Evolutionary conservation across 2,113 vertebrate genomes (phyloP), one percentile per base, ranked within the genome.

Genomic region (Sprattus sprattus): DNA sequence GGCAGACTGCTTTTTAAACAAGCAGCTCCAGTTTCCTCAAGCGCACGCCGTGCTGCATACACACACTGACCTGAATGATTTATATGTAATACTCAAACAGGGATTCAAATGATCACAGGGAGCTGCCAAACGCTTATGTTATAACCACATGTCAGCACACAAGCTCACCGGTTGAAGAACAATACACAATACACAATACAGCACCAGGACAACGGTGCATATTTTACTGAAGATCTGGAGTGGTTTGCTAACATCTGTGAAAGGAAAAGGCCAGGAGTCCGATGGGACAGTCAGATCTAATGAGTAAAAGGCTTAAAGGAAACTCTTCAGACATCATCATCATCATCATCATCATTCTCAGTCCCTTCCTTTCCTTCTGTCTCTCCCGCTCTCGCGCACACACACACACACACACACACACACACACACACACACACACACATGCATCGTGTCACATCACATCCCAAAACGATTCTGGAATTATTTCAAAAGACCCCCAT

Each of bases 81-180:
- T 1, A 71, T 32, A 71, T 71, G 2, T 71, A 71, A 71, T 71
- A 71, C 64, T 32, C 64, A 25, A 28, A 71, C 64, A 71, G n/a
- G 25, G 25, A 71, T 71, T 71, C 52, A 54, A 54, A 54, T 54
- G 52, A 71, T 71, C 25, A 71, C 64, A 71, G 64, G 64, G 64
- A 13, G 64, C 15, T 6, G 28, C 32, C 64, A 32, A 71, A 71
- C 64, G 11, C 64, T 71, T 25, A 71, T 32, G 25, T 2, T 71
- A 28, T 71, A 32, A 9, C 25, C 9, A 8, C 11, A 71, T 28
- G 64, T 71, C 64, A 13, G 64, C 10, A 28, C 25, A 71, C 8
- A 9, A 28, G 64, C 64, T 71, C 64, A 10, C 15, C 13, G 64
- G 64, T 71, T 10, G 39, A 39, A 39, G 39, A 39, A 39, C 39